Evolutionary conservation across 2,797 vertebrate genomes (phyloP).

Genomic region (Borostomias antarcticus): DNA sequence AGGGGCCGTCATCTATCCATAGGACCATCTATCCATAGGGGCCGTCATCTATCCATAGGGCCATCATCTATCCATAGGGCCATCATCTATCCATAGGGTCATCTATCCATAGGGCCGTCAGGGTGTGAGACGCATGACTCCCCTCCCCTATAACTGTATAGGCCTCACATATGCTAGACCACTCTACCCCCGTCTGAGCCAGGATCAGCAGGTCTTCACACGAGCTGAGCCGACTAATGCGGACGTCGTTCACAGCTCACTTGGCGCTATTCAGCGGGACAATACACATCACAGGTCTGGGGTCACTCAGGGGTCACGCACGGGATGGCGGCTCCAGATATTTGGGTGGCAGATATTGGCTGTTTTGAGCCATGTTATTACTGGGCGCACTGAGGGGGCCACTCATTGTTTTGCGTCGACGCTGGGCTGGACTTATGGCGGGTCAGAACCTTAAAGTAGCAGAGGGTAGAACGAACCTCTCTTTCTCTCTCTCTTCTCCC

Average conservation of each 20-base stretch:
- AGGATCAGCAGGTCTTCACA: background rate
- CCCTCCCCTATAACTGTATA: no score
- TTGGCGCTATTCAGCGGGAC: constrained; percentile 36
- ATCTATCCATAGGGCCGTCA: no score
- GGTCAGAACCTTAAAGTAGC: background rate
- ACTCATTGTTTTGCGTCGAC: background rate
- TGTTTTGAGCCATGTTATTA: background rate
- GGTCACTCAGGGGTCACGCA: constrained; percentile 54
- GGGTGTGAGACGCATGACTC: no score
- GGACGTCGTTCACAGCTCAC: constrained; percentile 43
- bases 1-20: no score
- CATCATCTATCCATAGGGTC: no score
- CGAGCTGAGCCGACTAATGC: constrained; percentile 41
- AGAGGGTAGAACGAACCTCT: background rate
- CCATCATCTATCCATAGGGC: no score
- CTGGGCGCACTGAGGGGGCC: background rate
- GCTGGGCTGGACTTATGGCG: background rate
- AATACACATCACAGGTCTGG: constrained; percentile 48
- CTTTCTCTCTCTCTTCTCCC: background rate
- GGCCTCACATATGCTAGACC: no score
- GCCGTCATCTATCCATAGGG: no score
- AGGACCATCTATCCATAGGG: no score
- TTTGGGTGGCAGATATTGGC: constrained; percentile 26
- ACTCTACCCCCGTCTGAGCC: no score
- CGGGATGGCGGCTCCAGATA: no score